Evolutionary conservation across 2,888 invertebrate genomes (phyloP), one percentile per base, ranked within the genome.

Genomic region (Hanleya hanleyi): DNA sequence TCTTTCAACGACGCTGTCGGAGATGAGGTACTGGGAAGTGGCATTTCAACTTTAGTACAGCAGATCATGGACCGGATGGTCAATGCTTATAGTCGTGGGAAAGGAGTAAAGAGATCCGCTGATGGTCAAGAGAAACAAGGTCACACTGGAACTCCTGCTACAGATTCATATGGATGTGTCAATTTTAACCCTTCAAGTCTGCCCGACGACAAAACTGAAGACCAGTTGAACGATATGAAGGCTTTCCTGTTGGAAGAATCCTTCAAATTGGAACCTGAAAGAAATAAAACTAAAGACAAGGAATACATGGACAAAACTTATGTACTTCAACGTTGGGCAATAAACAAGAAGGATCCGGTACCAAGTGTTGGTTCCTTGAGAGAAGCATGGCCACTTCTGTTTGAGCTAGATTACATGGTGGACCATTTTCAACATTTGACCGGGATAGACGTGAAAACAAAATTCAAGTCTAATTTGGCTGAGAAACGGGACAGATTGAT

Each of bases 381-480:
- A 37, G 38, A 64, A 35, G 64, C 35, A 22, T 36, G 35, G 64
- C 64, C 64, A 64, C 38, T 64, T 64, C 64, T 64, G 36, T 64
- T 64, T 33, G 64, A 64, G 36, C n/a, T 22, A n/a, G 18, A 26
- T 2, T 64, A n/a, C 5, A 37, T 64, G 36, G n/a, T 64, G 36
- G 4, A 3, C 29, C 64, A 64, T 29, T 64, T 64, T 36, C 35
- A 64, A 37, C 22, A 5, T 9, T 37, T 64, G 1, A 37, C 38
- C 4, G 64, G 62, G 7, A 62, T 62, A 29, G 3, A 4, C 47
- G 18, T 2, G 47, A 47, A n/a, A 7, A 22, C n/a, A 5, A 18
- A 47, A 47, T 7, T 47, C 1, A 47, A 47, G 7, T n/a, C 18
- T n/a, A 47, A 22, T 47, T 2, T 47, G 7, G 18, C 47, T n/a